Percentiles rank a stretch among this genome's conserved stretches.
Conservation (phyloP, 2,888 invertebrate genomes). For the Hipparchia semele region DNA sequence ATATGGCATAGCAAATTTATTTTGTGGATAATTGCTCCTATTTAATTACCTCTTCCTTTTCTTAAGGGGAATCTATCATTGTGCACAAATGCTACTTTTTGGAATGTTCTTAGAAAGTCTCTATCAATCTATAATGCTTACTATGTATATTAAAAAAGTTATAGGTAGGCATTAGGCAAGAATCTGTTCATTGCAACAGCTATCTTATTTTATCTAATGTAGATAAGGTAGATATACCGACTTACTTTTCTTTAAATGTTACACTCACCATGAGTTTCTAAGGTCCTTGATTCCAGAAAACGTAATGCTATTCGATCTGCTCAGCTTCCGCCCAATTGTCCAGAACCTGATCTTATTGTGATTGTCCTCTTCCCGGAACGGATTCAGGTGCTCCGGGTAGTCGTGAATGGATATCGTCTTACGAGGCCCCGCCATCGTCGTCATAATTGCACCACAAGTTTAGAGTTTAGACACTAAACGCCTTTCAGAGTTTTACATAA, state of each 20-base stretch:
- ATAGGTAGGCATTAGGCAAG: not conserved
- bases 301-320: conserved; percentile 84
- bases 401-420: conserved; percentile 85
- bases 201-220: not conserved
- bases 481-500: conserved; percentile 73
- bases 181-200: not conserved
- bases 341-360: conserved; percentile 85
- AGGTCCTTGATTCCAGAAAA: conserved; percentile 82
- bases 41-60: too few relatives aligned
- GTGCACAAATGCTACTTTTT: too few relatives aligned
- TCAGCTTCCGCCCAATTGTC: conserved; percentile 81
- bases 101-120: too few relatives aligned
- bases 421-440: conserved; percentile 70
- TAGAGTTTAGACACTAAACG: conserved; percentile 51
- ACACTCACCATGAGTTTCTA: conserved; percentile 84
- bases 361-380: conserved; percentile 87
- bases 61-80: too few relatives aligned
- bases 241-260: not conserved
- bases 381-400: conserved; percentile 90
- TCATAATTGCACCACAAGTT: conserved; percentile 59
- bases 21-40: too few relatives aligned
- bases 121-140: not conserved
- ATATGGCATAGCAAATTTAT: too few relatives aligned
- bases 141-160: not conserved
- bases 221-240: not conserved